Evolutionary conservation across 2,797 vertebrate species (phyloP), one percentile per base, ranked within the genome.

Genomic region (Craterocephalus amniculus): DNA sequence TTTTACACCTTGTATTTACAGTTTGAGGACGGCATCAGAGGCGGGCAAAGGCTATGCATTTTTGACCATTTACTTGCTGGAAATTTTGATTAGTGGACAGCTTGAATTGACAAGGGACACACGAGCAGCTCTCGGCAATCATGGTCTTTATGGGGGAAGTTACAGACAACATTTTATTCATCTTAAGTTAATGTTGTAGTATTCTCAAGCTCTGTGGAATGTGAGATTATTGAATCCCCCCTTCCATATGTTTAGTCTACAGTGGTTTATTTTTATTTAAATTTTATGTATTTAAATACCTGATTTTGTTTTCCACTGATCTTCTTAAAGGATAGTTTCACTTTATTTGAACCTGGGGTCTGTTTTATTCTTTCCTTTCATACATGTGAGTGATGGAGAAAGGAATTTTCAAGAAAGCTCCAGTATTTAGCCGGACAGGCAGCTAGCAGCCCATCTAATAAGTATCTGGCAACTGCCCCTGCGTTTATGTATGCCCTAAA

Each of bases 1-100:
- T 76, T 83, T 80, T 40, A 40, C 38, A 40, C 38, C 72, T 56
- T 61, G 69, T 67, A 9, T 34, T 34, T 6, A 34, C 2, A 6
- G 32, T 34, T 34, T 34, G 32, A 34, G 2, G 57, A 52, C 40
- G 62, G 67, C 67, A 26, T 59, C 32, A 9, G 35, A 40, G 14
- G 74, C 65, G 52, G 59, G 66, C 54, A 62, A 60, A 80, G 87
- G 88, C 88, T 92, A 92, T 88, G 91, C 80, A 88, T 83, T 64
- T 45, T 73, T 91, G 88, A 90, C 91, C 88, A 82, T 89, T 87
- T 79, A 87, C 81, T 85, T 92, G 78, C 87, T 83, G 83, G 66
- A 82, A 60, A 71, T 76, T 31, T 31, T 76, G 64, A 61, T 45
- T 67, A 79, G 24, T 67, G 71, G 75, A 76, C 58, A 79, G 51